These are phyloP conservation scores for Oreochromis niloticus DNA, from an alignment of 2,113 vertebrate species.

Conservation along the genomic window DNA sequence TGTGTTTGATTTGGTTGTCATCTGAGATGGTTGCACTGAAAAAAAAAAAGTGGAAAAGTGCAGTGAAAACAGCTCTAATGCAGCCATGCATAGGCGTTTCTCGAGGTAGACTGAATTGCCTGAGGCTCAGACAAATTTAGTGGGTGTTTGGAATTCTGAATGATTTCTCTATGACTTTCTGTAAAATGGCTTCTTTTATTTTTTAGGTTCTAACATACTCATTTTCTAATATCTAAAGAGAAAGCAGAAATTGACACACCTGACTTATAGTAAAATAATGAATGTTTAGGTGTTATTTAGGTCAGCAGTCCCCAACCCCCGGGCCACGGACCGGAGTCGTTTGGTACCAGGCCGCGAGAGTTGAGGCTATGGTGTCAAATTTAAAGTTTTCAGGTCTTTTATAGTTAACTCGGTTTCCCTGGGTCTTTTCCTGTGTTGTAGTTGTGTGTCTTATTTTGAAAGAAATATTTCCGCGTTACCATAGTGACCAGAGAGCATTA, in stretches of 20 bases:
- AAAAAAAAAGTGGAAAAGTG: not conserved
- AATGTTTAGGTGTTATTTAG: not conserved
- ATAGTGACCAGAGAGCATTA: not conserved
- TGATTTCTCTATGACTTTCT: not conserved
- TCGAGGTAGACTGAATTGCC: constrained; percentile 21
- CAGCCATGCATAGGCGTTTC: constrained; percentile 16
- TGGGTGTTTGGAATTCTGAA: constrained; percentile 1
- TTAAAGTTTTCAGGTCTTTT: too few relatives aligned
- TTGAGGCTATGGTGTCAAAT: too few relatives aligned
- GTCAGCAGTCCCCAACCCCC: not conserved
- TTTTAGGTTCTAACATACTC: not conserved
- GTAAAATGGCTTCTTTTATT: not conserved
- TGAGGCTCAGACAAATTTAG: constrained; percentile 6
- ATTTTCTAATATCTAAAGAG: not conserved
- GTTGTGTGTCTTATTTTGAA: not conserved
- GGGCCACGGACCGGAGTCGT: too few relatives aligned
- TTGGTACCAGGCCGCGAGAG: too few relatives aligned
- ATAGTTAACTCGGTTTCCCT: too few relatives aligned
- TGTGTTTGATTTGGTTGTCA: constrained; percentile 52
- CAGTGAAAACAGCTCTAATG: not conserved
- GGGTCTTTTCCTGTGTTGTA: too few relatives aligned
- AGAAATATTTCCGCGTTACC: too few relatives aligned
- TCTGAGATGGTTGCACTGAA: not conserved
- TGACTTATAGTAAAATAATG: not conserved
- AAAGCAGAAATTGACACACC: not conserved